Evolutionary conservation across 2,797 vertebrate species (phyloP), one percentile per base, ranked within the genome.

Genomic region (Rhinella marina): DNA sequence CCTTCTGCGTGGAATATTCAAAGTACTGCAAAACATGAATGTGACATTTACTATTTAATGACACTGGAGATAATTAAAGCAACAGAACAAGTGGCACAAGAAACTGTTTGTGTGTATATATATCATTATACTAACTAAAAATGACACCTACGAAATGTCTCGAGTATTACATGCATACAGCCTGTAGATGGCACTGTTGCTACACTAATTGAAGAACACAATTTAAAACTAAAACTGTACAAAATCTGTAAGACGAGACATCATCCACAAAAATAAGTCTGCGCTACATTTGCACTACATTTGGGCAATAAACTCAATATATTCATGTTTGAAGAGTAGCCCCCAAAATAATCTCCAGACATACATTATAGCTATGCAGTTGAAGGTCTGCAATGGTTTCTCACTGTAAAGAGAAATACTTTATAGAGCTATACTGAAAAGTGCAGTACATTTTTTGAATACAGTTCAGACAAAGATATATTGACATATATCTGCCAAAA

Each of bases 1-100:
- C 98, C 59, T 93, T 94, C 88, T 97, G 96, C 57, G 94, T 94
- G 0, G 97, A 93, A 91, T 98, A 98, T 92, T 99, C 98, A 48
- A 99, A 98, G 88, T 99, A 99, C 98, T 99, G 89, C 4, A 93
- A 90, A 84, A 85, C 11, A 88, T 12, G 48, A 66, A 78, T 5
- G 19, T 29, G 1, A 64, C 7, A 23, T 50, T 64, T 29, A 48
- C 2, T 16, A 54, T 17, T 10, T 1, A 23, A 82, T 62, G 32
- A 50, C 7, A 64, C 2, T 41, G 70, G 2, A 73, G 48, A 11
- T 21, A 73, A 73, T 21, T 32, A 72, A 19, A 73, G 2, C 16
- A 19, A 32, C 1, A 73, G 17, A 73, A 23, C 17, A 21, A 73
- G 62, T 64, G 7, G n/a, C 14, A 64, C 25, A 64, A 27, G 25